These are phyloP conservation scores for Halcyon senegalensis DNA, from an alignment of 2,113 vertebrate genomes.

Conservation along the genomic window DNA sequence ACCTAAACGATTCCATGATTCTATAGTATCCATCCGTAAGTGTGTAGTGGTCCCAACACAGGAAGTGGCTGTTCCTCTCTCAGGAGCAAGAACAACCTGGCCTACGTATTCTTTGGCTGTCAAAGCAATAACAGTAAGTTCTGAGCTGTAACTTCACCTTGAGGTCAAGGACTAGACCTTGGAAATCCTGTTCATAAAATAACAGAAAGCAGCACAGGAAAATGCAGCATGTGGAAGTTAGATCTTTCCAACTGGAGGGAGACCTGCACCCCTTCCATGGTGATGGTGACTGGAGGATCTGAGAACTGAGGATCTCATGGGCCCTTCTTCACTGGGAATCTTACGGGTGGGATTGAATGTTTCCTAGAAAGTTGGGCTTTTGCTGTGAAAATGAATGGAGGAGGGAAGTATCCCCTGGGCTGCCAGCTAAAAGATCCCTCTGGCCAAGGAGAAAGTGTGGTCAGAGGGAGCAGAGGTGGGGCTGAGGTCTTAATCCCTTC, in stretches of 20 bases:
- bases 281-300: not conserved
- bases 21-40: not conserved
- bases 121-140: not conserved
- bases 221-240: not conserved
- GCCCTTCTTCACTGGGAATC: not conserved
- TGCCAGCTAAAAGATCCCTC: not conserved
- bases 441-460: not conserved
- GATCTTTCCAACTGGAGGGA: not conserved
- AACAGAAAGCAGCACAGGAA: not conserved
- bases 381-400: not conserved
- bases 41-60: not conserved
- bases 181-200: not conserved
- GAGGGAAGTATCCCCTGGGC: not conserved
- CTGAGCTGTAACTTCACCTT: not conserved
- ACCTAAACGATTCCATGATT: too few relatives aligned
- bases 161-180: not conserved
- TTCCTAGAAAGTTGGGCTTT: not conserved
- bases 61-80: not conserved
- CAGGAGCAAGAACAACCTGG: not conserved
- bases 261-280: not conserved
- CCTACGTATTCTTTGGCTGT: not conserved
- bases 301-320: not conserved
- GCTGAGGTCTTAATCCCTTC: not conserved
- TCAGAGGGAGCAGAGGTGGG: not conserved
- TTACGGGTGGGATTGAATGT: not conserved